These are phyloP conservation scores for Salvelinus alpinus DNA, from an alignment of 2,113 vertebrate species.

Conservation along the genomic window DNA sequence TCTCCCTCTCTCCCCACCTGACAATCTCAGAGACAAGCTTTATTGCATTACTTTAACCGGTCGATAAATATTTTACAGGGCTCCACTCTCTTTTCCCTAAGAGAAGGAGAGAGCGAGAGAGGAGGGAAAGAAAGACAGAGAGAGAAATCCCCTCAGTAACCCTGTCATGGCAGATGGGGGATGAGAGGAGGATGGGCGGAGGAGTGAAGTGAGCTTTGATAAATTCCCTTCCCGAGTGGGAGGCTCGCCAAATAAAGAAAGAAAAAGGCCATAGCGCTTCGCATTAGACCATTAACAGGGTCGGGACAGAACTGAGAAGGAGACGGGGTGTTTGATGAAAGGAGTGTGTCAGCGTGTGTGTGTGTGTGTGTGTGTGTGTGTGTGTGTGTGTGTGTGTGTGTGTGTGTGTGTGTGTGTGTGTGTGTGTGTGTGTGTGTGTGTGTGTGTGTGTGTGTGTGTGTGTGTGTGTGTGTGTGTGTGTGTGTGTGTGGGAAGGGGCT, in stretches of 20 bases:
- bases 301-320: neutral
- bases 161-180: neutral
- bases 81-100: neutral
- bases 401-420: neutral
- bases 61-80: slow-evolving; percentile 44
- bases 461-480: too few relatives aligned
- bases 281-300: slow-evolving; percentile 3
- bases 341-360: neutral
- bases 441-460: too few relatives aligned
- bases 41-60: slow-evolving; percentile 49
- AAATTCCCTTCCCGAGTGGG: neutral
- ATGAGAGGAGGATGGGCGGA: too few relatives aligned
- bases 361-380: neutral
- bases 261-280: neutral
- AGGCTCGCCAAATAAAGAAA: slow-evolving; percentile 8
- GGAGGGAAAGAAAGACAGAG: neutral
- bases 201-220: slow-evolving; percentile 5
- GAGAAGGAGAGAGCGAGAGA: too few relatives aligned
- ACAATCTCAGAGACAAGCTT: slow-evolving; percentile 51
- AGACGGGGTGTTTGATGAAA: neutral
- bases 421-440: too few relatives aligned
- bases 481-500: too few relatives aligned
- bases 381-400: neutral
- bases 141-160: slow-evolving; percentile 1
- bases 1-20: slow-evolving; percentile 22